Evolutionary conservation across 1,140 invertebrate species (phyloP), one percentile per base, ranked within the genome.

Genomic region (Diabrotica virgifera): DNA sequence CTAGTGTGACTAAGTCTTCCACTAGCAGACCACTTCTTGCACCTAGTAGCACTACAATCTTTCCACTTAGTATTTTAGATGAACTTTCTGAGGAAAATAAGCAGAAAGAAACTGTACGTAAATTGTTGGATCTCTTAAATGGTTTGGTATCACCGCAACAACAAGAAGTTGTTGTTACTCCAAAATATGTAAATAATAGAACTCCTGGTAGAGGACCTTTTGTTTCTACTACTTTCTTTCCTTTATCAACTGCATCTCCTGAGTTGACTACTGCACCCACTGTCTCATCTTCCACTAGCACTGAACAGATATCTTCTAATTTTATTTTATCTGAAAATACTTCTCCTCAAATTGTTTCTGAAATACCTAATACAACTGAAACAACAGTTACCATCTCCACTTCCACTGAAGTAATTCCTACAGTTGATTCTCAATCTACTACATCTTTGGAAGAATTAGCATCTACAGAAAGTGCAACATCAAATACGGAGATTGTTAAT

Each of bases 91-190:
- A 77, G 55, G 68, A 75, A 64, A 70, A 62, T 54, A 54, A 74
- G 36, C 72, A 74, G 67, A 72, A 77, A 66, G 60, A 68, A 52
- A 74, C 76, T 5, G 75, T 77, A 24, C 65, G 68, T 35, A 73
- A 69, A 70, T 65, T 77, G 8, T 65, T 77, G 62, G 65, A 68
- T 53, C 67, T 77, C 56, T 64, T 77, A 8, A 77, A 74, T 52
- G 64, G 67, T 59, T 36, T 75, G 52, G 65, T 70, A 37, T 67
- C 74, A 24, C 59, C 67, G 1, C 64, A 71, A 56, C 62, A 72
- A 59, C 52, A 72, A 46, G 40, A 46, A 3, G 69, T 75, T 55
- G 68, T 74, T 52, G 73, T 74, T 37, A 75, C 74, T 2, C 73
- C 73, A 5, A 77, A 75, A 73, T 24, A 38, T 51, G 57, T 56